Evolutionary conservation across 2,797 vertebrate genomes (phyloP).

Genomic region (Sebastes iracundus): DNA sequence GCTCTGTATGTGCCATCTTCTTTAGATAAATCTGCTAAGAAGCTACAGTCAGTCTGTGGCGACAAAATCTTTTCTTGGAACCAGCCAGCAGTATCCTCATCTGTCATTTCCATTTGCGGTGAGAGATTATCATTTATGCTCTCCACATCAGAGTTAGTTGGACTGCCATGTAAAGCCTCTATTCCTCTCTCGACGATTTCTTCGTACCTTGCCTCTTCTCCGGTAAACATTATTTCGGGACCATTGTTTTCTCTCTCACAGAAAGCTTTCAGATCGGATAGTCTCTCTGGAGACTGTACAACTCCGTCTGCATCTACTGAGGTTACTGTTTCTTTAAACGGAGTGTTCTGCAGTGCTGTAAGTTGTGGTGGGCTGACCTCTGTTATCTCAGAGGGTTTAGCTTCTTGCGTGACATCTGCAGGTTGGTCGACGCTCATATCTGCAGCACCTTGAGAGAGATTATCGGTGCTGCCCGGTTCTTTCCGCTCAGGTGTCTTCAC

Average conservation of each 20-base stretch:
- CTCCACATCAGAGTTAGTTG: neutral
- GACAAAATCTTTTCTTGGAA: neutral
- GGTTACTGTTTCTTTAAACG: slow-evolving; percentile 28
- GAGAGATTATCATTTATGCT: neutral
- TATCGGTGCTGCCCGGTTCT: neutral
- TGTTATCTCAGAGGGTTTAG: neutral
- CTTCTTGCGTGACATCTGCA: slow-evolving; percentile 8
- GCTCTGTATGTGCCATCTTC: slow-evolving; percentile 64
- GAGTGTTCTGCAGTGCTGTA: slow-evolving; percentile 38
- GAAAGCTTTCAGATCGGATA: slow-evolving; percentile 80
- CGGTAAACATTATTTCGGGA: slow-evolving; percentile 32
- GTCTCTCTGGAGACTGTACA: slow-evolving; percentile 59
- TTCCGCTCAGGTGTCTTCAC: neutral
- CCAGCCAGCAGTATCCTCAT: neutral
- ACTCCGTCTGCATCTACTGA: slow-evolving; percentile 7
- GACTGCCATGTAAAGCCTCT: neutral
- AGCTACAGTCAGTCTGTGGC: slow-evolving; percentile 2
- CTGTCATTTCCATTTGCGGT: neutral
- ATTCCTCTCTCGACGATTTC: neutral
- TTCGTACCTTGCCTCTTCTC: slow-evolving; percentile 14
- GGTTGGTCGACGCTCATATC: neutral
- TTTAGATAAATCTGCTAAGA: slow-evolving; percentile 8
- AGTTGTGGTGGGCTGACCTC: slow-evolving; percentile 24
- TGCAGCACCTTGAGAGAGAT: neutral
- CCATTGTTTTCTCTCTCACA: slow-evolving; percentile 76